phyloP scores from a whole-genome alignment of 92 coral and sea anemone species.

The Siderastrea radians region DNA sequence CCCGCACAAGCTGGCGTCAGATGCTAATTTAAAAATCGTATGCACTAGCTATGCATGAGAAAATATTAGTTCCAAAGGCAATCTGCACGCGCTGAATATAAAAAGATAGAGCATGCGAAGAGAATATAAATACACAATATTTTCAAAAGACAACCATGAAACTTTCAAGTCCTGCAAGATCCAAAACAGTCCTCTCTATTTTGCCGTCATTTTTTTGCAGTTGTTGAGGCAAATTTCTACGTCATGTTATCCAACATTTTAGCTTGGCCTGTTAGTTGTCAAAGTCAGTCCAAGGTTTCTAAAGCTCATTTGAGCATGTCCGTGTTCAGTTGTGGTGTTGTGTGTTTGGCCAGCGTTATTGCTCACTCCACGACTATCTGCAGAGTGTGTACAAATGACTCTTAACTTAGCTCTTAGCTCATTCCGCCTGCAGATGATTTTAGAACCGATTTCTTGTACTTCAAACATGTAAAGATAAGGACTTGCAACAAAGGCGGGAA shows the following conservation, averaged over 20 bases:
- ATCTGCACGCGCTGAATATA: no score
- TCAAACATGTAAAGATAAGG: conserved; percentile 73
- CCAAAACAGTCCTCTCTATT: no score
- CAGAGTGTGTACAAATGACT: neutral
- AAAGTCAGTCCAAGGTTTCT: neutral
- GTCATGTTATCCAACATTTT: neutral
- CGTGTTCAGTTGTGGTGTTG: neutral
- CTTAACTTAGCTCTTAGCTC: neutral
- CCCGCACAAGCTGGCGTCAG: no score
- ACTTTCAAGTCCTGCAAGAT: neutral
- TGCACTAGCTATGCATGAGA: no score
- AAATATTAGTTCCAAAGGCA: no score
- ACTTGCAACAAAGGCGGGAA: conserved; percentile 49
- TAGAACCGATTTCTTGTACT: conserved; percentile 32
- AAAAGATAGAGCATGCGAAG: no score
- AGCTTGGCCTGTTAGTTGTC: neutral
- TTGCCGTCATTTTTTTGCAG: no score
- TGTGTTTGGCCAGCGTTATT: neutral
- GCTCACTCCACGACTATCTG: neutral
- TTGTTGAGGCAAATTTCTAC: neutral
- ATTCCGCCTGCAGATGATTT: conserved; percentile 60
- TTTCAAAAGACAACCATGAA: no score
- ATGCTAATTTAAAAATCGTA: no score
- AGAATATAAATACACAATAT: no score
- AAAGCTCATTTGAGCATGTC: neutral